A percentile compares a stretch with the other conserved stretches of the same genome.
Conservation (phyloP, 92 coral and sea anemone genomes). For the Hydrozoanthus gracilis region DNA sequence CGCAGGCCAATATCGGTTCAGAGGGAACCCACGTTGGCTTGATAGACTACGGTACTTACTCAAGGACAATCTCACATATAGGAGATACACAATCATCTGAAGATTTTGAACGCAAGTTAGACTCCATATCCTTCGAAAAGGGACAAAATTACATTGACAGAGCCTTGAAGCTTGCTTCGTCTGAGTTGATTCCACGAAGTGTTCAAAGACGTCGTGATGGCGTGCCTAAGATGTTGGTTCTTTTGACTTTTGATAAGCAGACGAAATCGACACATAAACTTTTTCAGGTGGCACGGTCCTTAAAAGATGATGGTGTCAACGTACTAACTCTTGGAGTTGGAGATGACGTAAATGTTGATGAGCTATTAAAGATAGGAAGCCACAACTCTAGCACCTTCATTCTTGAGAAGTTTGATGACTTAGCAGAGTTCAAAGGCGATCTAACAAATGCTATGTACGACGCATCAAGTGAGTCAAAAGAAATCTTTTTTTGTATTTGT, state of each 20-base stretch:
- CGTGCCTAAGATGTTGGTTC: constrained; percentile 23
- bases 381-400: not conserved
- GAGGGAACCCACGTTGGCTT: constrained; percentile 26
- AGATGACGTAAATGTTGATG: constrained; percentile 1
- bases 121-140: constrained; percentile 21
- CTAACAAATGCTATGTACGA: constrained; percentile 21
- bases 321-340: constrained; percentile 22
- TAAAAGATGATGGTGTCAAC: constrained; percentile 11
- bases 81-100: constrained; percentile 17
- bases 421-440: constrained; percentile 18
- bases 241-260: constrained; percentile 33
- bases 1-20: constrained; percentile 19
- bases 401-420: constrained; percentile 1
- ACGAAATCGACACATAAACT: not conserved
- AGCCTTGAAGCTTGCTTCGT: constrained; percentile 19
- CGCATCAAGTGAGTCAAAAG: constrained; percentile 29
- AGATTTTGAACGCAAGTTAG: constrained; percentile 31
- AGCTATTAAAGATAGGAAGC: constrained; percentile 26
- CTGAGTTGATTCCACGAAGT: not conserved
- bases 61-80: constrained; percentile 3
- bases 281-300: not conserved
- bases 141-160: constrained; percentile 38
- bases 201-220: constrained; percentile 17
- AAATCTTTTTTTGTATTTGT: too few relatives aligned
- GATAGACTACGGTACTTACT: constrained; percentile 33